Base-by-base conservation (phyloP, 2,888 invertebrate genomes). In the Marronus borbonicus region DNA sequence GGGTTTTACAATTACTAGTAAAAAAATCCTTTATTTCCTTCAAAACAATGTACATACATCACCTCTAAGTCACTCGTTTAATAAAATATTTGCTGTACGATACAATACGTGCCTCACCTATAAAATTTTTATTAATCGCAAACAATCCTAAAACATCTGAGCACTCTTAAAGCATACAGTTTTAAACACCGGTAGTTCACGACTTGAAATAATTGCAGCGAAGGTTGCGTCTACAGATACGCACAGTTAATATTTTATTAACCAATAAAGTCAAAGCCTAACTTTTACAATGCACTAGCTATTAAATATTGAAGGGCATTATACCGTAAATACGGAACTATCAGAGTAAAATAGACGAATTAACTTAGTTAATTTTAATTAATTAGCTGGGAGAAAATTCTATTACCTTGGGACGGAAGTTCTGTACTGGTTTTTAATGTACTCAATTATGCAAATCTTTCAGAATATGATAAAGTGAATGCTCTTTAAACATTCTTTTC, bases 401-500 rank as follows among this genome's bases (percentile, higher is more conserved):
- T 66, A 52, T 55, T 5, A 36, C 55, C 66, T 55, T 58, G 66
- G 50, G 36, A 65, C 24, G 76, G 17, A 76, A 65, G 31, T 52
- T 52, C 66, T n/a, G n/a, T 76, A 76, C 58, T 66, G 66, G 66
- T 76, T 76, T 76, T 76, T 58, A 76, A 76, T 76, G 64, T 76
- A 66, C 68, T 44, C 66, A 36, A 36, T 36, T 36, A 36, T 36
- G 31, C 5, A 36, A 36, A 36, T 36, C 31, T 36, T 36, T 0
- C 5, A 36, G 31, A 36, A 36, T 36, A 36, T 36, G 31, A 36
- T 5, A 36, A 36, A 36, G 1, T 36, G 2, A 36, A 36, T 36
- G 31, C 31, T 5, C 5, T 36, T 36, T 36, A 36, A 36, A 36
- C 2, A 5, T 36, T 36, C 5, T 36, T 36, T 36, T 36, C 5